These are phyloP conservation scores for Epinotia demarniana DNA, from an alignment of 2,888 invertebrate species.

Conservation along the genomic window DNA sequence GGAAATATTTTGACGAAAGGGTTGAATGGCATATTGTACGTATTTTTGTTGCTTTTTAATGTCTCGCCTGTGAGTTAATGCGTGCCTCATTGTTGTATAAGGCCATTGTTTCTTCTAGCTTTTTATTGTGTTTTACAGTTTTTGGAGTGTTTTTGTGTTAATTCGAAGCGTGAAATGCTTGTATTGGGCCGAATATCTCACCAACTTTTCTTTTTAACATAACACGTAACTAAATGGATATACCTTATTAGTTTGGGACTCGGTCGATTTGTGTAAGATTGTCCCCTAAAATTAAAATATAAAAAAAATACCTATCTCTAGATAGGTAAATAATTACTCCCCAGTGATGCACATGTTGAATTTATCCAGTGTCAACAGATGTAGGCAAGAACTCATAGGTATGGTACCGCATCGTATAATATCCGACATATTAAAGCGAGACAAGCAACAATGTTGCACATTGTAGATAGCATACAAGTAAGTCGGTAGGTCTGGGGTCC, in stretches of 20 bases:
- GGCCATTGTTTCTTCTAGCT: slow-evolving; percentile 71
- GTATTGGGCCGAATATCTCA: slow-evolving; percentile 14
- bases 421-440: background rate
- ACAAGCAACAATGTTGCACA: slow-evolving; percentile 15
- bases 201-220: slow-evolving; percentile 4
- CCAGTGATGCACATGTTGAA: background rate
- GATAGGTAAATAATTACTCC: background rate
- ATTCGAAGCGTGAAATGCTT: slow-evolving; percentile 50
- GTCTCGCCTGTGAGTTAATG: slow-evolving; percentile 69
- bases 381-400: background rate
- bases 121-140: slow-evolving; percentile 76
- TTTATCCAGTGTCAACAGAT: slow-evolving; percentile 1
- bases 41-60: slow-evolving; percentile 69
- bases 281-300: too few species aligned
- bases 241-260: too few species aligned
- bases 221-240: background rate
- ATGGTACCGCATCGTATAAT: slow-evolving; percentile 15
- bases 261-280: too few species aligned
- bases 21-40: slow-evolving; percentile 77
- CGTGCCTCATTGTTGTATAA: slow-evolving; percentile 68
- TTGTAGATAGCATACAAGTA: background rate
- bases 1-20: slow-evolving; percentile 81
- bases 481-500: slow-evolving; percentile 28
- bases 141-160: slow-evolving; percentile 66
- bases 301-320: background rate